Evolutionary conservation across 2,888 invertebrate genomes (phyloP), one percentile per base, ranked within the genome.

Genomic region (Gortyna flavago): DNA sequence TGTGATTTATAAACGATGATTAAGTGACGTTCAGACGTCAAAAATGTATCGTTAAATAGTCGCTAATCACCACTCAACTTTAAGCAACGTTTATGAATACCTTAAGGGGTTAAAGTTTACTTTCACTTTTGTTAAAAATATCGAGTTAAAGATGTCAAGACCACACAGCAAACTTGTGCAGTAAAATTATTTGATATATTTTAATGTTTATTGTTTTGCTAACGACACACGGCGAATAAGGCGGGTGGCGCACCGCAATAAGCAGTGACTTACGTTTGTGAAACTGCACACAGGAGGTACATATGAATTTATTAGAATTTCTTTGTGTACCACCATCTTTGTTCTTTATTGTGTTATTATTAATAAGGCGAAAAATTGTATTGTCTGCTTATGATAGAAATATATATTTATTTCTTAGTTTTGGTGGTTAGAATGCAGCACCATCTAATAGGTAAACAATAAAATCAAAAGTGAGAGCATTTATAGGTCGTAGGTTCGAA

Each of bases 221-320:
- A 71, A 84, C 87, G 70, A 77, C 85, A 89, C 83, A 51, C 9
- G 9, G 72, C 83, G 81, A 83, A 85, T 88, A 88, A 88, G 86
- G 88, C 84, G 79, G 83, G 75, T 78, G 72, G 76, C 79, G 85
- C 83, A 82, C 83, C 69, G 88, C 88, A 90, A 91, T 91, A 89
- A 89, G 86, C 82, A 79, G 82, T 89, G 85, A 89, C 88, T 87
- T 89, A 89, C 84, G 87, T 80, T 77, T 86, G 82, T 77, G 84
- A 83, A 89, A 86, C 87, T 88, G 83, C 85, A 88, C 81, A 81
- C 79, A 66, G 75, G 72, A 72, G 85, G 81, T 86, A 82, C 79
- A 75, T 83, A 86, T 85, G 84, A 88, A 89, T 88, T 89, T 89
- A 88, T 90, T 87, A 79, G 79, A 87, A 85, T 81, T 85, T 87